Evolutionary conservation across 2,888 invertebrate genomes (phyloP), one percentile per base, ranked within the genome.

Genomic region (Callinectes sapidus): DNA sequence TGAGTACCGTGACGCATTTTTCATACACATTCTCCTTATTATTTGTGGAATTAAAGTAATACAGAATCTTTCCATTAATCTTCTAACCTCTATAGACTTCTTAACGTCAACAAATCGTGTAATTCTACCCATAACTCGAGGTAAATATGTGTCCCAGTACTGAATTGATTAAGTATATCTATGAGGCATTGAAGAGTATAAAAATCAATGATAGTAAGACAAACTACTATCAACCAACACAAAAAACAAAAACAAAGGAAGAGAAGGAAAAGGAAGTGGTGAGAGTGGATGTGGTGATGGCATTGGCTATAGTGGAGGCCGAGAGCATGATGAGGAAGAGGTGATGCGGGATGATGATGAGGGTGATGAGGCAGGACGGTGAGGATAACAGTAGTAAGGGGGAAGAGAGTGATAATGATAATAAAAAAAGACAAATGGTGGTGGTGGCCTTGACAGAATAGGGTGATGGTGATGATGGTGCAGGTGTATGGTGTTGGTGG

Each of bases 341-440:
- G 81, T 81, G 81, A 81, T 81, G 81, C 81, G 81, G 81, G 81
- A 35, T 32, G 81, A 35, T 81, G 81, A 81, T 81, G 81, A 81
- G 81, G 81, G 81, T 32, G 81, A 81, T 35, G 81, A 35, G 81
- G 81, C 81, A 81, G 81, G 81, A 18, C 81, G 81, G 35, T 14
- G 87, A 54, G 87, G 87, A 35, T 54, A 39, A n/a, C 39, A 23
- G 23, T 86, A 86, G 39, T 42, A 54, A 87, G 87, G 87, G 87
- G 87, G 87, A 28, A 54, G 87, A 87, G 87, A 35, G 48, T 87
- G 48, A 81, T 81, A 18, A 81, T 81, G 81, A 35, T 81, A 35
- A 61, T 61, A 61, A 71, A 81, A 81, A 35, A 16, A 32, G 81
- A 81, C 81, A 81, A 81, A 81, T 81, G 81, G 18, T 32, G 35